These are phyloP conservation scores for Drosophila monieri DNA, from an alignment of 2,888 invertebrate genomes.

Conservation along the genomic window DNA sequence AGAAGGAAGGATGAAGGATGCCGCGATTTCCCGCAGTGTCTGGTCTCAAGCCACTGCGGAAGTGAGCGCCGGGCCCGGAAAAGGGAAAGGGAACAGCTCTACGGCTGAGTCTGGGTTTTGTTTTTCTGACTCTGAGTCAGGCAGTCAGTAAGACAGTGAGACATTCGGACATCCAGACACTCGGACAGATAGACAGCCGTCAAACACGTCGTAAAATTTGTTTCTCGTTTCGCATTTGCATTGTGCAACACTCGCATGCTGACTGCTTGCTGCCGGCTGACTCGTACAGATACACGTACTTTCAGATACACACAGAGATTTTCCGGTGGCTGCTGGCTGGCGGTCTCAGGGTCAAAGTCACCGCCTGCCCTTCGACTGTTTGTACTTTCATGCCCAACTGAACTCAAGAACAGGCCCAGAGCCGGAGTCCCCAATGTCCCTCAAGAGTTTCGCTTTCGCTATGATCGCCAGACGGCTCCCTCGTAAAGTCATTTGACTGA, in stretches of 20 bases:
- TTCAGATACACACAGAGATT: slow-evolving; percentile 12
- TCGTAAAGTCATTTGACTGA: slow-evolving; percentile 32
- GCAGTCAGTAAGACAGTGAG: slow-evolving; percentile 32
- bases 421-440: slow-evolving; percentile 18
- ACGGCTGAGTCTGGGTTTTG: slow-evolving; percentile 2
- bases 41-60: slow-evolving; percentile 52
- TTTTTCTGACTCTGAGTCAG: slow-evolving; percentile 4
- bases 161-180: slow-evolving; percentile 42
- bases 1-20: slow-evolving; percentile 17
- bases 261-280: slow-evolving; percentile 4
- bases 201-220: slow-evolving; percentile 82
- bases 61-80: slow-evolving; percentile 52
- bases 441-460: slow-evolving; percentile 39
- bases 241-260: slow-evolving; percentile 55
- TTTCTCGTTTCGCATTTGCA: slow-evolving; percentile 72
- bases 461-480: slow-evolving; percentile 28
- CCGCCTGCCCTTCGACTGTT: slow-evolving; percentile 50
- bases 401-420: slow-evolving; percentile 24
- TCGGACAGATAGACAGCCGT: slow-evolving; percentile 69
- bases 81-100: slow-evolving; percentile 11
- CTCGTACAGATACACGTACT: slow-evolving; percentile 41
- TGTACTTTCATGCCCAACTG: slow-evolving; percentile 63
- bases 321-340: slow-evolving; percentile 24
- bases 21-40: slow-evolving; percentile 37
- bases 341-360: slow-evolving; percentile 72